A percentile compares a stretch with the other conserved stretches of the same genome.
These are phyloP conservation scores for Dromaius novaehollandiae DNA, from an alignment of 2,113 vertebrate species.

Conservation along the genomic window DNA sequence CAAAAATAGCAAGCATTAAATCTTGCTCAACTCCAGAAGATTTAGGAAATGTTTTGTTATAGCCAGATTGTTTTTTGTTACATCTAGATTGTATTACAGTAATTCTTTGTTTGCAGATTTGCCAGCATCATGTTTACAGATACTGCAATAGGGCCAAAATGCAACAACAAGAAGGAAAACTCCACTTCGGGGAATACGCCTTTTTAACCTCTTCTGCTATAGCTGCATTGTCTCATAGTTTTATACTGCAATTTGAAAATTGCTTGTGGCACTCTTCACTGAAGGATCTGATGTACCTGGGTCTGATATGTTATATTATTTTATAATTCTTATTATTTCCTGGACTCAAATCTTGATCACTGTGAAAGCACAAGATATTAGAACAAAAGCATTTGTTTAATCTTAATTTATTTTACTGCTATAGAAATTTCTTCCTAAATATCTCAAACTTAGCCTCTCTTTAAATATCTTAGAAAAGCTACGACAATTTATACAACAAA, in stretches of 20 bases:
- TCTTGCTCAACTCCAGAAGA: background rate
- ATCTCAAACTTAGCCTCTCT: background rate
- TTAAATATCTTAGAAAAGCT: background rate
- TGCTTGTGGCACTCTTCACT: background rate
- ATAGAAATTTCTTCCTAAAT: background rate
- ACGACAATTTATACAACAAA: background rate
- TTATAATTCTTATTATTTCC: background rate
- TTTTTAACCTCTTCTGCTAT: background rate
- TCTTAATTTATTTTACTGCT: background rate
- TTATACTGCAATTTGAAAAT: background rate
- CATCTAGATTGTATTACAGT: background rate
- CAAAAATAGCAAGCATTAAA: conserved; percentile 7
- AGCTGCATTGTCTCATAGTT: background rate
- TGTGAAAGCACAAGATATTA: background rate
- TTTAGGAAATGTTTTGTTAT: background rate
- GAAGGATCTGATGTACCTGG: background rate
- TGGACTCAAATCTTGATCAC: background rate
- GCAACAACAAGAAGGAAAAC: background rate
- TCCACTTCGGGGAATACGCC: background rate
- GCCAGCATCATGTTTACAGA: background rate
- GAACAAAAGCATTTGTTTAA: background rate
- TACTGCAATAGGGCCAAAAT: background rate
- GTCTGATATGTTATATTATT: background rate
- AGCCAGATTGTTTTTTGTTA: background rate
- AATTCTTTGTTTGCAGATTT: conserved; percentile 22